These are phyloP conservation scores for Heliocidaris tuberculata DNA, from an alignment of 35 echinoderm and acorn worm species.

Conservation along the genomic window DNA sequence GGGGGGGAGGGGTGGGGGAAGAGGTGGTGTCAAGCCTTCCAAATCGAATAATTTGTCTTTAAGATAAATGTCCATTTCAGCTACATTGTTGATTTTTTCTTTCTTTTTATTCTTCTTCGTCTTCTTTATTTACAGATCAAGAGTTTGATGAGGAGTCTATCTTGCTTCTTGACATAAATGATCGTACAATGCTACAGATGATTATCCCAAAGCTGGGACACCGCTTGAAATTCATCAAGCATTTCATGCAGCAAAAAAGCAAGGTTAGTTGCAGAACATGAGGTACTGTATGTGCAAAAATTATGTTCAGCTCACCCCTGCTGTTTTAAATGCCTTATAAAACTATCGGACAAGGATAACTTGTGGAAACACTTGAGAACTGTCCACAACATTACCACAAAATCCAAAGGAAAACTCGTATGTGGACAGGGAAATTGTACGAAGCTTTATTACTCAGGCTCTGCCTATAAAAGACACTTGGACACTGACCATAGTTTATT, in stretches of 20 bases:
- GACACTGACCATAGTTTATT: not conserved
- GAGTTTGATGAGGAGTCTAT: not conserved
- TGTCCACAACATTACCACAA: not conserved
- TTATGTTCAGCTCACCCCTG: not conserved
- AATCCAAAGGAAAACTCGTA: not conserved
- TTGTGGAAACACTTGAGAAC: not conserved
- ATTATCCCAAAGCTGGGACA: not conserved
- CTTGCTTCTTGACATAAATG: not conserved
- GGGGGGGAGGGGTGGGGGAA: no score
- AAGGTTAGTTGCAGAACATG: not conserved
- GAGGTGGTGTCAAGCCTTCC: no score
- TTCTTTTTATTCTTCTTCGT: no score
- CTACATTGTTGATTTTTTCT: no score
- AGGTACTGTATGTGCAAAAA: not conserved
- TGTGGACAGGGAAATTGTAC: not conserved
- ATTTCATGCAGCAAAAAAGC: not conserved
- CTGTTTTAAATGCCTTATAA: not conserved
- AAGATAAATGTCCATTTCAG: no score
- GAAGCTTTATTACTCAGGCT: not conserved
- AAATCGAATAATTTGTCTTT: no score
- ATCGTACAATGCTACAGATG: not conserved
- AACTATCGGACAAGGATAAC: not conserved
- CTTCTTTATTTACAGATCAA: no score
- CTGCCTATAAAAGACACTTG: not conserved
- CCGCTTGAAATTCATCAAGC: not conserved